These are phyloP conservation scores for Andricus curvator DNA, from an alignment of 2,888 invertebrate genomes.

Conservation along the genomic window DNA sequence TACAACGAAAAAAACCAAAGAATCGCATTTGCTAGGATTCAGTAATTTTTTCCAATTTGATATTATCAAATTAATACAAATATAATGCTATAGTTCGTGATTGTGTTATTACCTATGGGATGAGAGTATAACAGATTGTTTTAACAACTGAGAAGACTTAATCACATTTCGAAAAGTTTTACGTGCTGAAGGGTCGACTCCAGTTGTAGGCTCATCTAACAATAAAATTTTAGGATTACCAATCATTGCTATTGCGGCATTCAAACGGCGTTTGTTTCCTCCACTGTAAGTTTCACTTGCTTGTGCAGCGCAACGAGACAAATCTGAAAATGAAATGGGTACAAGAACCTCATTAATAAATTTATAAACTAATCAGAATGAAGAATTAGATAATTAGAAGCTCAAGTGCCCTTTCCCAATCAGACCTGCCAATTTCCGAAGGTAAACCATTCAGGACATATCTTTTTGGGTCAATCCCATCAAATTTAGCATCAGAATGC, in stretches of 20 bases:
- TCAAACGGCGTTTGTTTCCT: slow-evolving; percentile 89
- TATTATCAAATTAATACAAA: too few species aligned
- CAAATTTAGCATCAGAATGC: too few species aligned
- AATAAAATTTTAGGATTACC: slow-evolving; percentile 85
- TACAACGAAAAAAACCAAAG: too few species aligned
- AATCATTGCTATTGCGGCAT: slow-evolving; percentile 87
- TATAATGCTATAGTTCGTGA: neutral
- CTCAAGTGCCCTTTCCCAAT: too few species aligned
- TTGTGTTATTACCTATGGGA: slow-evolving; percentile 82
- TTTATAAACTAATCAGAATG: too few species aligned
- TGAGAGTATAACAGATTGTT: slow-evolving; percentile 84
- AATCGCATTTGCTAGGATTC: too few species aligned
- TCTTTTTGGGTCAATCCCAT: too few species aligned
- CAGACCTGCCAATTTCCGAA: too few species aligned
- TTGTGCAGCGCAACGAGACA: slow-evolving; percentile 70
- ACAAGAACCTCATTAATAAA: too few species aligned
- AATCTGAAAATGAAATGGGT: slow-evolving; percentile 60
- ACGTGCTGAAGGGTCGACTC: slow-evolving; percentile 83
- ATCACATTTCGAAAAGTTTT: slow-evolving; percentile 84
- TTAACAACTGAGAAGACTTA: slow-evolving; percentile 78
- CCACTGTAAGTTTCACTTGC: slow-evolving; percentile 82
- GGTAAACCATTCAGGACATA: too few species aligned
- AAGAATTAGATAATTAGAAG: too few species aligned
- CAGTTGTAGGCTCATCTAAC: slow-evolving; percentile 79
- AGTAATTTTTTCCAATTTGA: too few species aligned